Conservation (phyloP, 2,888 invertebrate genomes). For the Calliopum simillimum region DNA sequence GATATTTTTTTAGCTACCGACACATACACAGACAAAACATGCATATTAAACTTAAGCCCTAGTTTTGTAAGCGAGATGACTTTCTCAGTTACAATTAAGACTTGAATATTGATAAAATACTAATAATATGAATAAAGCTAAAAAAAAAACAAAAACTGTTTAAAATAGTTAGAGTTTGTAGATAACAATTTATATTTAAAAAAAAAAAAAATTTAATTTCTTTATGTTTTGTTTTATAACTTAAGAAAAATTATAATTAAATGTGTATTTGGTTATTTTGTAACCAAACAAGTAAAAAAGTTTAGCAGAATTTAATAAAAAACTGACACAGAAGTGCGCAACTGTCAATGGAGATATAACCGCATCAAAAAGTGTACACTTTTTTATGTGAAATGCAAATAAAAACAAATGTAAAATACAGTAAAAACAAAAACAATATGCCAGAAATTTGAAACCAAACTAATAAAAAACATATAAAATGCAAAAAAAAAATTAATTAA, state of each 20-base stretch:
- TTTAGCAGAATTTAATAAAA: background rate
- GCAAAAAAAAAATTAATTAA: slow-evolving; percentile 1
- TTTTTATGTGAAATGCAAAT: too few species aligned
- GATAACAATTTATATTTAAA: slow-evolving; percentile 10
- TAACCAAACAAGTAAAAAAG: too few species aligned
- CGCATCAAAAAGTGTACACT: background rate
- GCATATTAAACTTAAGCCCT: slow-evolving; percentile 4
- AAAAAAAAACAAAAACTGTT: background rate
- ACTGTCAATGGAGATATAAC: background rate
- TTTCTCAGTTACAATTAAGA: slow-evolving; percentile 19
- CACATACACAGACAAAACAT: background rate
- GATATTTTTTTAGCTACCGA: too few species aligned
- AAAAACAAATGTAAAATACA: background rate
- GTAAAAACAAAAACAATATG: background rate
- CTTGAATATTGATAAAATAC: slow-evolving; percentile 8
- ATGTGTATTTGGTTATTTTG: too few species aligned
- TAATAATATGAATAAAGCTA: background rate
- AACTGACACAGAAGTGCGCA: background rate
- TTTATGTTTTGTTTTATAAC: too few species aligned
- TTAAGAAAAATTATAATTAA: too few species aligned
- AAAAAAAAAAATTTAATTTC: slow-evolving; percentile 12
- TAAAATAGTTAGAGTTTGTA: slow-evolving; percentile 34
- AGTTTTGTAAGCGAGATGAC: slow-evolving; percentile 1
- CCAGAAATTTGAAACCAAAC: background rate
- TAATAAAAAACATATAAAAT: slow-evolving; percentile 3